Base-by-base conservation (phyloP, 2,797 vertebrate species). In the Chelonia mydas region DNA sequence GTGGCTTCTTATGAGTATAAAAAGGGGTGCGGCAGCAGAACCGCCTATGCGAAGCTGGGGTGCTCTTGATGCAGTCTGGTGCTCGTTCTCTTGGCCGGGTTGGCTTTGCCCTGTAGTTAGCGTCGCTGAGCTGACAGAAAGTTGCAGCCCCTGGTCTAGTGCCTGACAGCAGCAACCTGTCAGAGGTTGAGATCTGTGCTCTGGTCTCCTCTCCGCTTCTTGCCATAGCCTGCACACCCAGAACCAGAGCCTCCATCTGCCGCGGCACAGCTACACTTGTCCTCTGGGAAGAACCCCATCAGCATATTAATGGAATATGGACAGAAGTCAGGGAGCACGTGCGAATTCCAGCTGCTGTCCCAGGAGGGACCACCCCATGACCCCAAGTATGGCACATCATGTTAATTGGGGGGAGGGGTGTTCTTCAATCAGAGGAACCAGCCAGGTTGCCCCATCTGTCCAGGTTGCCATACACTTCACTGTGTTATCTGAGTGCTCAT, bases 331-430 rank as follows among this genome's bases (percentile, higher is more conserved):
- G 99, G 99, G 47, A 98, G 98, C 82, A 93, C 98, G 15, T 98
- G 99, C 17, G 99, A 99, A 92, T 99, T 99, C 96, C 98, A 99
- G 90, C 98, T 99, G 93, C 98, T 99, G 0, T 98, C 99, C 61
- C 99, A 99, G 98, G 99, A 99, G 6, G 99, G 99, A 23, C 99
- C 99, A 0, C 98, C 99, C 8, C 99, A 99, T 11, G 99, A 99
- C 97, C 99, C 99, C 33, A 98, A 99, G 99, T 99, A 99, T 79
- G 97, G 93, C 47, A 0, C 7, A 0, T 45, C 17, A 7, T 81
- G 84, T 47, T 72, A 47, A 27, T 78, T 89, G 65, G 68, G 86
- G 49, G 50, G 47, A 33, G 86, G 28, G 50, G 47, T 7, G 47
- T 47, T 47, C 47, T 53, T 82, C 72, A 47, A 11, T 47, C 74